Evolutionary conservation across 64 coral and sea anemone genomes (phyloP), one percentile per base, ranked within the genome.

Genomic region (Catalaphyllia jardinei): DNA sequence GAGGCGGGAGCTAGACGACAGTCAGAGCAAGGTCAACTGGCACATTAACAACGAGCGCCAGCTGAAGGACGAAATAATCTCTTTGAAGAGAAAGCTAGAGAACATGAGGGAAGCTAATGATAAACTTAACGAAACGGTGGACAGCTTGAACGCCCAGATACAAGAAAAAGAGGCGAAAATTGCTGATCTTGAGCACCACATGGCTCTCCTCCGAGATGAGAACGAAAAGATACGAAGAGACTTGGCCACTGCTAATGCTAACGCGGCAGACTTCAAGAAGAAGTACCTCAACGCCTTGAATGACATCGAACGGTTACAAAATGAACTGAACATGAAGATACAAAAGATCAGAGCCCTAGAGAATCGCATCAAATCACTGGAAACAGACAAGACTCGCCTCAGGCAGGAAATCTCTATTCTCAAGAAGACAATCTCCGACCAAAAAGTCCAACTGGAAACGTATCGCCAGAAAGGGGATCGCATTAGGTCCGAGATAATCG

Each of bases 351-450:
- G 89, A 29, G 62, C 75, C 60, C 80, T 93, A 13, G 95, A 97
- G 29, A 91, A 79, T 67, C 95, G 95, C 52, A 86, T 97, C 46
- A 97, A 97, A 71, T n/a, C 73, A 24, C 60, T 94, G 9, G 95
- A 97, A 29, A 77, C 71, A 16, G 95, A 93, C 63, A 97, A 97
- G 62, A 90, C 72, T 57, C 39, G 77, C 3, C 19, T 97, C 9
- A 93, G 87, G 77, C 62, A 80, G 64, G 95, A 97, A 64, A 97
- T 97, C 54, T 60, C 51, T 18, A 62, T 77, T 29, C 74, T 93
- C 24, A 97, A 94, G 76, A 97, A 93, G 82, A 97, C 95, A 8
- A 88, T 97, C 61, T 97, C 95, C 22, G 91, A 97, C 11, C 88
- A 93, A 28, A 73, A 89, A 59, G 75, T 97, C 46, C 79, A 97